Evolutionary conservation across 2,888 invertebrate genomes (phyloP), one percentile per base, ranked within the genome.

Genomic region (Nomada flava): DNA sequence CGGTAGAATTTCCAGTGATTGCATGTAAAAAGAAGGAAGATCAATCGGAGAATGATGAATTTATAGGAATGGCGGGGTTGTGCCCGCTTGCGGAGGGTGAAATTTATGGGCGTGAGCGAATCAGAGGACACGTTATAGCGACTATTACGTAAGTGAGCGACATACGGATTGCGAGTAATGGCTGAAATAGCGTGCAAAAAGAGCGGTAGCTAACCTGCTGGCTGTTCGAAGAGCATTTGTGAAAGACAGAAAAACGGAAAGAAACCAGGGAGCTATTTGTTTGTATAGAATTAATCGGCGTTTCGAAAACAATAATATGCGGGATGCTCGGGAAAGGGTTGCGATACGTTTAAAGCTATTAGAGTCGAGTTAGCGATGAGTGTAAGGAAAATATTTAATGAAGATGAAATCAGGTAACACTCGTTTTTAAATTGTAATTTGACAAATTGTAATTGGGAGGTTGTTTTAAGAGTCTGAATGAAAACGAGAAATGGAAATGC

Each of bases 131-230:
- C 36, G 53, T 36, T 53, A 20, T 26, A 53, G 52, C 13, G n/a
- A 62, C 15, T 10, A 26, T 73, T 73, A 73, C 57, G 47, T 57
- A 73, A 73, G 20, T n/a, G 36, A 52, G 42, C 42, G 74, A 68
- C n/a, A 44, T 44, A 23, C 47, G 36, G 29, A 20, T 26, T 3
- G n/a, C 10, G 47, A 13, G 23, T 20, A 50, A 50, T 9, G 60
- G 23, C 1, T 20, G n/a, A 4, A 65, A 59, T 15, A 47, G 47
- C 47, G 18, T 3, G 55, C 2, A n/a, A 18, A 68, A 50, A 9
- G 20, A 26, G 18, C 20, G 10, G 26, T 5, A 9, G 44, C 11
- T 42, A 42, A 53, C 23, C 23, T 52, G 36, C 29, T 23, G 67
- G 2, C 11, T 5, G 13, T 11, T 7, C 1, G 36, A 23, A 18